A percentile compares a stretch with the other conserved stretches of the same genome.
Conservation (phyloP, 53 echinoderm and acorn worm species). For the Actinopyga echinites region DNA sequence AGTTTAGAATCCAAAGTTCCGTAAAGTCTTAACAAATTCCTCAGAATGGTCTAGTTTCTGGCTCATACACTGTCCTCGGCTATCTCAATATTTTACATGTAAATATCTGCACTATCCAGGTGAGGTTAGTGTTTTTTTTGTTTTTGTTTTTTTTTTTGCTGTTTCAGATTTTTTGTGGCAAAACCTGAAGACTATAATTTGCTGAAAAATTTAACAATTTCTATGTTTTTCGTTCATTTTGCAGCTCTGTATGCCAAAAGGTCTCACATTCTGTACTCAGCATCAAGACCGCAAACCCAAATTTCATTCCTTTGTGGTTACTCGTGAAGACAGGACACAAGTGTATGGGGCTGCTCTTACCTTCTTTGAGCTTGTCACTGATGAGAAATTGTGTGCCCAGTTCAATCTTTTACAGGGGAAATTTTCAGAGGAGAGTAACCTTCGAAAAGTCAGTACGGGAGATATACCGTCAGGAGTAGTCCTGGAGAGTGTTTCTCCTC, state of each 20-base stretch:
- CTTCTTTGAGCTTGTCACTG: constrained; percentile 82
- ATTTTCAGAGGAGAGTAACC: constrained; percentile 59
- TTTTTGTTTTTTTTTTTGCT: no score
- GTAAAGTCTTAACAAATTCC: no score
- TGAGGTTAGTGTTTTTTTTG: no score
- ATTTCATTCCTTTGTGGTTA: constrained; percentile 93
- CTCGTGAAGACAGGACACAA: constrained; percentile 81
- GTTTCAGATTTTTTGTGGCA: no score
- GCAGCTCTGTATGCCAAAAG: constrained; percentile 98
- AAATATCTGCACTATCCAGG: no score
- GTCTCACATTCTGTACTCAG: constrained; percentile 88
- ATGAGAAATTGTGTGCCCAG: constrained; percentile 61
- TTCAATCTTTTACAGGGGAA: constrained; percentile 68
- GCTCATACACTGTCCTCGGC: no score
- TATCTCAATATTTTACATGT: no score
- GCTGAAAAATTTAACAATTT: not conserved
- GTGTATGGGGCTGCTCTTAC: constrained; percentile 85
- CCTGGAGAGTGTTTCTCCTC: constrained; percentile 76
- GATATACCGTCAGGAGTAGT: constrained; percentile 69
- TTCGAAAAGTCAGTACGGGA: constrained; percentile 68
- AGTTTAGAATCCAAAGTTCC: no score
- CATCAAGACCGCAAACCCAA: constrained; percentile 74
- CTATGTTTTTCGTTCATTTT: constrained; percentile 17
- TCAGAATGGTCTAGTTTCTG: no score
- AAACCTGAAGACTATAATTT: no score